Conservation (phyloP, 2,113 vertebrate species). For the Poeciliopsis retropinna region DNA sequence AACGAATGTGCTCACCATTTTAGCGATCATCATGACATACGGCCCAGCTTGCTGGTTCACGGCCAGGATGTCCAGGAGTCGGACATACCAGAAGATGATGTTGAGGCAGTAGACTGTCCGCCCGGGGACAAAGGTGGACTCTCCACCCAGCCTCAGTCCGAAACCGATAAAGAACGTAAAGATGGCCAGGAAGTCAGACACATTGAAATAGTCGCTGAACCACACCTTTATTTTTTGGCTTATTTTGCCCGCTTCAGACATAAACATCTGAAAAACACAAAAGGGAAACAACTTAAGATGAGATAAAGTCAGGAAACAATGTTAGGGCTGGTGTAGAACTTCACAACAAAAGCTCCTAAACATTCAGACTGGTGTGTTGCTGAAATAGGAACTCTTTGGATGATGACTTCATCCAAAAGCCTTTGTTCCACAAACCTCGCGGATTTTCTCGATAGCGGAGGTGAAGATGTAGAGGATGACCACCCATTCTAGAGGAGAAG, state of each 20-base stretch:
- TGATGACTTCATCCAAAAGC: not conserved
- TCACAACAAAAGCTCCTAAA: not conserved
- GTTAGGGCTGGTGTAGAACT: too few relatives aligned
- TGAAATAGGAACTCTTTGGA: not conserved
- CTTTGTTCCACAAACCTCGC: conserved; percentile 85
- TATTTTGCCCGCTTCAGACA: conserved; percentile 98
- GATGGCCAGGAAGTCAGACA: conserved; percentile 94
- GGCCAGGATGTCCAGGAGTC: conserved; percentile 94
- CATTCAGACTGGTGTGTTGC: not conserved
- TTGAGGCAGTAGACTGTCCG: conserved; percentile 96
- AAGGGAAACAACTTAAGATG: not conserved
- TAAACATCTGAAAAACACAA: conserved; percentile 87
- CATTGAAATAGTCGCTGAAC: conserved; percentile 97
- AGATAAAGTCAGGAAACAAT: not conserved
- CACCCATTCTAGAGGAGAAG: conserved; percentile 94
- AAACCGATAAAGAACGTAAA: conserved; percentile 95
- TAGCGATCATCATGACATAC: conserved; percentile 99
- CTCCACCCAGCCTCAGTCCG: conserved; percentile 88
- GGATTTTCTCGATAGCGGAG: conserved; percentile 93
- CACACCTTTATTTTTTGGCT: conserved; percentile 98
- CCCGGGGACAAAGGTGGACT: conserved; percentile 83
- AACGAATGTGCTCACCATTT: conserved; percentile 89
- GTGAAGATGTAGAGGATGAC: conserved; percentile 98
- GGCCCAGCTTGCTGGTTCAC: conserved; percentile 99
- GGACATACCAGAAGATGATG: conserved; percentile 99